Conservation (phyloP, 2,113 vertebrate species). For the Steatornis caripensis region DNA sequence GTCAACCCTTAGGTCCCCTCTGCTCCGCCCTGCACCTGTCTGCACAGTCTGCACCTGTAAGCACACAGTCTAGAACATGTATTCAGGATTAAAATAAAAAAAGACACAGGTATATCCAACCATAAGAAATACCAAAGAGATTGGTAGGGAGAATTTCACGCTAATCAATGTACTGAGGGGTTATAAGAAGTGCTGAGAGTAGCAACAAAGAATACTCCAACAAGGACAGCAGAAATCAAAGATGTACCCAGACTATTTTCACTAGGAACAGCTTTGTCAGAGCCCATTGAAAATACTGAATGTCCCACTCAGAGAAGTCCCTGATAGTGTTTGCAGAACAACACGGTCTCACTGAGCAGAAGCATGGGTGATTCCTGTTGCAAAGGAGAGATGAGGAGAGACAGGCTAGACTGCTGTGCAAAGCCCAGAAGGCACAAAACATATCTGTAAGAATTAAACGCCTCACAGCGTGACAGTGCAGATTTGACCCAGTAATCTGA, state of each 20-base stretch:
- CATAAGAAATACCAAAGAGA: not conserved
- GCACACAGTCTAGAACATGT: not conserved
- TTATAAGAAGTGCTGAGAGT: not conserved
- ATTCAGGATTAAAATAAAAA: not conserved
- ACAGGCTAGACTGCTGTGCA: not conserved
- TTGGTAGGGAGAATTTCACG: not conserved
- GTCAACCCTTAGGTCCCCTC: fast-evolving
- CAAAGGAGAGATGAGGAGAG: not conserved
- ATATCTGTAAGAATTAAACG: not conserved
- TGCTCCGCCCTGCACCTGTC: not conserved
- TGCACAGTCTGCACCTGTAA: not conserved
- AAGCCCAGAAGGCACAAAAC: not conserved
- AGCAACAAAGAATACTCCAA: not conserved
- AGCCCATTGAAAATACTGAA: not conserved
- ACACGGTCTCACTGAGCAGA: not conserved
- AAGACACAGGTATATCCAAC: not conserved
- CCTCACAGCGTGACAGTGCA: not conserved
- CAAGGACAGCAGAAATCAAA: not conserved
- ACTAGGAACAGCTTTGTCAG: not conserved
- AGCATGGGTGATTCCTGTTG: not conserved
- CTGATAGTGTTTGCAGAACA: not conserved
- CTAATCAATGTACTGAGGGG: too few relatives aligned
- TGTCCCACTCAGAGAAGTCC: not conserved
- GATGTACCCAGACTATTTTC: not conserved
- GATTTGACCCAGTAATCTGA: not conserved